A percentile compares a stretch with the other conserved stretches of the same genome.
Evolutionary conservation across 2,113 vertebrate genomes (phyloP).

Genomic region (Madoqua kirkii): DNA sequence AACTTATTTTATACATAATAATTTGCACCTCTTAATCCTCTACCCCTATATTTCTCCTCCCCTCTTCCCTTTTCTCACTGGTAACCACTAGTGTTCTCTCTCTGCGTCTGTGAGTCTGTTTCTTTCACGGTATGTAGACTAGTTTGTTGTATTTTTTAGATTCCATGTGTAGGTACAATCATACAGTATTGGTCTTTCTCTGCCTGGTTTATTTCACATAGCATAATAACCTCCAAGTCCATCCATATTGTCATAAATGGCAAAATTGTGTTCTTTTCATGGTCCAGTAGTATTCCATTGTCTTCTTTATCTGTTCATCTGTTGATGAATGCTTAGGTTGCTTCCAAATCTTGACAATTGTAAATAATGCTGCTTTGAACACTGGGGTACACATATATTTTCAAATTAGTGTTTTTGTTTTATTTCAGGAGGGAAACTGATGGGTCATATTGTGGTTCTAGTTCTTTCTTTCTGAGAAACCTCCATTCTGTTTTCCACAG

Average conservation of each 20-base stretch:
- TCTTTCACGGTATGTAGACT: background rate
- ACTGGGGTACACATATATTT: background rate
- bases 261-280: background rate
- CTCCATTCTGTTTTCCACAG: background rate
- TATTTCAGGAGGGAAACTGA: background rate
- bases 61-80: fast-evolving
- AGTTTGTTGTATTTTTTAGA: background rate
- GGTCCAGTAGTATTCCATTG: background rate
- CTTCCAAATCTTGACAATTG: background rate
- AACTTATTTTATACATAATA: background rate
- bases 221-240: background rate
- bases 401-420: background rate
- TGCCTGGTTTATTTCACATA: background rate
- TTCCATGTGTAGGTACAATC: background rate
- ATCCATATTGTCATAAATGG: background rate
- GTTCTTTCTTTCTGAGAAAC: background rate
- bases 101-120: background rate
- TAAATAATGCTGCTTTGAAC: background rate
- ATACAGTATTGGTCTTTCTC: background rate
- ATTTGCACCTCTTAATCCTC: background rate
- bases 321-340: background rate
- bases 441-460: background rate
- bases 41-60: background rate
- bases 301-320: background rate
- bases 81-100: background rate